Evolutionary conservation across 2,113 vertebrate species (phyloP).

Genomic region (Grantiella picta): DNA sequence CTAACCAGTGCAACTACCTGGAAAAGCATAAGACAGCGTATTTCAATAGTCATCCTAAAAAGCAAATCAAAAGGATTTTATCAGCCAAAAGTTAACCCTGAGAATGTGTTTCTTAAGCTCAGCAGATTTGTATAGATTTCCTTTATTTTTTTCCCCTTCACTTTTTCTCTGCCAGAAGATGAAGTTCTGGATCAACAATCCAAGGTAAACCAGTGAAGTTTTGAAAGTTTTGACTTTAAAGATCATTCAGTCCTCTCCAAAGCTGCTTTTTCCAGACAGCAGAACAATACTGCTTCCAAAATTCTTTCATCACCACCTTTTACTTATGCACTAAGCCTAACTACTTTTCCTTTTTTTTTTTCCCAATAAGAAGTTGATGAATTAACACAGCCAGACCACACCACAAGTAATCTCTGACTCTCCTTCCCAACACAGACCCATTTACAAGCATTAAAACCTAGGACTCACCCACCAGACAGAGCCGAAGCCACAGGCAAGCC

Average conservation of each 20-base stretch:
- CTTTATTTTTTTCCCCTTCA: background rate
- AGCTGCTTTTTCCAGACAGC: background rate
- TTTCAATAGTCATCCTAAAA: background rate
- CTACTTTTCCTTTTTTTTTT: background rate
- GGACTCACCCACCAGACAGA: constrained; percentile 74
- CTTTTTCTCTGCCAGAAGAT: background rate
- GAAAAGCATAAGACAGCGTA: background rate
- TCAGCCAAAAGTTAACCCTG: background rate
- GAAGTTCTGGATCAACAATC: constrained; percentile 28
- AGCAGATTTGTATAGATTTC: background rate
- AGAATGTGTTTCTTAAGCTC: background rate
- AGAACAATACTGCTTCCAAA: constrained; percentile 31
- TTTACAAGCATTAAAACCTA: constrained; percentile 29
- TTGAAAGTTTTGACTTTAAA: background rate
- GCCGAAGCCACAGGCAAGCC: constrained; percentile 59
- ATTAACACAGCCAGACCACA: constrained; percentile 40
- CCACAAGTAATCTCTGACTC: background rate
- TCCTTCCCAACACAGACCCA: constrained; percentile 37
- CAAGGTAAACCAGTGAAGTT: background rate
- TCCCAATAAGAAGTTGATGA: constrained; percentile 19
- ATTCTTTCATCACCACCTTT: constrained; percentile 17
- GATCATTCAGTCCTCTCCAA: background rate
- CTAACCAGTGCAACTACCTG: constrained; percentile 6
- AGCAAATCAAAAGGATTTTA: background rate
- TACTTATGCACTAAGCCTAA: background rate